phyloP scores from a whole-genome alignment of 37 sponge, comb jelly and placozoan genomes.

The Spongilla lacustris region DNA sequence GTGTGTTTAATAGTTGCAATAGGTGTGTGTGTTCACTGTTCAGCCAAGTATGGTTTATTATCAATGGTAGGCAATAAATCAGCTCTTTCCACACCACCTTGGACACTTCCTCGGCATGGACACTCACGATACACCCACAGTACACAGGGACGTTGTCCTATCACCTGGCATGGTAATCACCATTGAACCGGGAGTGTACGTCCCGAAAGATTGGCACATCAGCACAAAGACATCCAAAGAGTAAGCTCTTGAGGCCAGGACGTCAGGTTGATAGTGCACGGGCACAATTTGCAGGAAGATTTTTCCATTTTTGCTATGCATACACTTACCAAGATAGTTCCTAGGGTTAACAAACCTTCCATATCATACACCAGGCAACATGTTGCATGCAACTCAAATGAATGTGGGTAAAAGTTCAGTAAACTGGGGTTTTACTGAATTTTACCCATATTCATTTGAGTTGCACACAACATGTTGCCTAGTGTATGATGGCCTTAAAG shows the following conservation, averaged over 20 bases:
- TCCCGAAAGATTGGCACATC: conserved; percentile 23
- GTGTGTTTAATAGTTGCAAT: conserved; percentile 3
- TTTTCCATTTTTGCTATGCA: no score
- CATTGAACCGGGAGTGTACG: conserved; percentile 81
- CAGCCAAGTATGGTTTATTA: neutral
- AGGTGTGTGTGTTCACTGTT: neutral
- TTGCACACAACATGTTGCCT: no score
- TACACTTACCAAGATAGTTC: no score
- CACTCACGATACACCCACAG: conserved; percentile 65
- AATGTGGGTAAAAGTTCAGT: no score
- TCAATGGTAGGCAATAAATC: conserved; percentile 20
- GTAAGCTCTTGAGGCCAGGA: conserved; percentile 5
- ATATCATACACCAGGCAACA: no score
- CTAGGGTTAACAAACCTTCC: no score
- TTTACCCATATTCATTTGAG: no score
- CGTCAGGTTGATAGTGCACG: no score
- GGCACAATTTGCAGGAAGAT: no score
- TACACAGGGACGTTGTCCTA: conserved; percentile 53
- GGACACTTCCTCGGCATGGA: conserved; percentile 90
- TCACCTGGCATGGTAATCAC: conserved; percentile 82
- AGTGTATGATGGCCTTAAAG: no score
- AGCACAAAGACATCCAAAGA: conserved; percentile 5
- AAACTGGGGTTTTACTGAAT: no score
- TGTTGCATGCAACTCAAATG: no score
- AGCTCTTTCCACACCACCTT: conserved; percentile 77